Percentiles rank a stretch among this genome's conserved stretches.
phyloP scores from a whole-genome alignment of 2,113 vertebrate genomes.

The Cromileptes altivelis region DNA sequence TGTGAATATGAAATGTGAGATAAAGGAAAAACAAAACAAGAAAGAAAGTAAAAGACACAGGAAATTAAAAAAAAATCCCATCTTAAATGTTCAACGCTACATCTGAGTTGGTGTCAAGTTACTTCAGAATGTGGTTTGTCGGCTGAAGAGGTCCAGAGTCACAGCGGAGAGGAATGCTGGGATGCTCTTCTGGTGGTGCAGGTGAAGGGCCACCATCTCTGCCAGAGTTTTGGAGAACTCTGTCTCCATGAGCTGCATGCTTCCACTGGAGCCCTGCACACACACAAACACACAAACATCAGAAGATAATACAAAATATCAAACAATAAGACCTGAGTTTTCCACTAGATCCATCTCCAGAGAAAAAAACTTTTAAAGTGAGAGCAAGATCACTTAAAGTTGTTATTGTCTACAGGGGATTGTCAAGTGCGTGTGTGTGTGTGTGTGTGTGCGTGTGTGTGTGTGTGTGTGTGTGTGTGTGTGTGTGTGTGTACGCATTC shows the following conservation, averaged over 20 bases:
- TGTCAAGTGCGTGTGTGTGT: conserved; percentile 19
- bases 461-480: conserved; percentile 8
- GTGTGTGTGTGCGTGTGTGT: conserved; percentile 8
- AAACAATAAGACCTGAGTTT: conserved; percentile 29
- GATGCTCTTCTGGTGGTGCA: conserved; percentile 96
- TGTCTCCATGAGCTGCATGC: conserved; percentile 96
- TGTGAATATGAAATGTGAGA: conserved; percentile 4
- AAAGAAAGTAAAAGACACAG: neutral
- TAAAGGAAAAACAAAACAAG: neutral
- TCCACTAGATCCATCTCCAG: conserved; percentile 19
- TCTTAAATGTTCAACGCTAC: neutral
- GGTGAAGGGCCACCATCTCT: conserved; percentile 92
- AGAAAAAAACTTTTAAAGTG: conserved; percentile 64
- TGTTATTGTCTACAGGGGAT: conserved; percentile 53
- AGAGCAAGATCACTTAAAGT: conserved; percentile 60
- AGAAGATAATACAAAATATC: conserved; percentile 20
- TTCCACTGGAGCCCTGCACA: conserved; percentile 83
- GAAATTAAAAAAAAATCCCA: neutral
- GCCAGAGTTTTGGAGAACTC: conserved; percentile 90
- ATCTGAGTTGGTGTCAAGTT: neutral
- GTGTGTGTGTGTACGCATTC: conserved; percentile 41
- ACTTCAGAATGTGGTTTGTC: conserved; percentile 90
- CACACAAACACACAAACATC: conserved; percentile 5
- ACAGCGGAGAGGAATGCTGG: conserved; percentile 95
- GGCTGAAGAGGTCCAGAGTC: conserved; percentile 97